phyloP scores from a whole-genome alignment of 2,113 vertebrate genomes.

The Amazona guildingii region DNA sequence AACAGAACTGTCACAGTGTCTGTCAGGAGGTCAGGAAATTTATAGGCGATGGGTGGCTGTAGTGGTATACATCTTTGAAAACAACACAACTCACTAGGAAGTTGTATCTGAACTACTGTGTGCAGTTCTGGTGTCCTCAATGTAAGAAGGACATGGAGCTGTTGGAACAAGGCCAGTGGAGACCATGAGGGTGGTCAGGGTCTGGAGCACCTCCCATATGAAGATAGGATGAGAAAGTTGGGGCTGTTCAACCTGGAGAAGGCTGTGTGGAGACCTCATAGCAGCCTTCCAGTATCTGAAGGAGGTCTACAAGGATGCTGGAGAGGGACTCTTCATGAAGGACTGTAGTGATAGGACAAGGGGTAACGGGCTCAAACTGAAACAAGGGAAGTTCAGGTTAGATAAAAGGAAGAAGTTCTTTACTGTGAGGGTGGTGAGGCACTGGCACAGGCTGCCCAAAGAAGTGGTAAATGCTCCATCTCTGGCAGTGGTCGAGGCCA shows the following conservation, averaged over 20 bases:
- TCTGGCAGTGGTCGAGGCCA: not conserved
- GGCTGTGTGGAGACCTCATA: not conserved
- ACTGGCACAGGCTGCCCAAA: not conserved
- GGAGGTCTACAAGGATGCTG: not conserved
- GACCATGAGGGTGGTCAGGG: not conserved
- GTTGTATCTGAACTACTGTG: not conserved
- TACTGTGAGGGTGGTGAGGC: not conserved
- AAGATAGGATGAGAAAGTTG: not conserved
- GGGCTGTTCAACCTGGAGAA: not conserved
- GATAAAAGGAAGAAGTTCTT: not conserved
- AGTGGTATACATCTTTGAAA: not conserved
- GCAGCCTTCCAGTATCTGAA: not conserved
- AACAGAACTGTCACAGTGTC: accelerated
- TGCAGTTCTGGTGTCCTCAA: not conserved
- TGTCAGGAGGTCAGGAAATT: not conserved
- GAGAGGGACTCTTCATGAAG: not conserved
- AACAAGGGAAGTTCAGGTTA: not conserved
- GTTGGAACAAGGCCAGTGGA: not conserved
- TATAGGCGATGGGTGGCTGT: not conserved
- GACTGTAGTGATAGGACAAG: not conserved
- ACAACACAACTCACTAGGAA: not conserved
- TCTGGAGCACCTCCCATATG: not conserved
- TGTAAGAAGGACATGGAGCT: not conserved
- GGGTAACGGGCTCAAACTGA: not conserved
- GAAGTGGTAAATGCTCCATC: not conserved